Conservation (phyloP, 2,888 invertebrate species). For the Bimastos eiseni region DNA sequence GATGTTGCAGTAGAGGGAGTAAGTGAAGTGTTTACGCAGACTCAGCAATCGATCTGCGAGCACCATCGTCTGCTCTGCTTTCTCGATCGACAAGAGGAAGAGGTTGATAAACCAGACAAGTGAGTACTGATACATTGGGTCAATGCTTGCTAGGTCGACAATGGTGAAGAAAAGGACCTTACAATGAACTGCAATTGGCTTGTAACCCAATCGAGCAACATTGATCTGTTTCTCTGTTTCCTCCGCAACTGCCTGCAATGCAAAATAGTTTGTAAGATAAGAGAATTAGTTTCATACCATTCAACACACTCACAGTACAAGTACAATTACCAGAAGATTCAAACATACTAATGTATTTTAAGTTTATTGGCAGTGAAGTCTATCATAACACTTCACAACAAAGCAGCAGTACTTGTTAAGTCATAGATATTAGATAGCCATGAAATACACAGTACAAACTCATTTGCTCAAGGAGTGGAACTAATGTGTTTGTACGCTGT, state of each 20-base stretch:
- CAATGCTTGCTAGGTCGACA: constrained; percentile 64
- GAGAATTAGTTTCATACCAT: neutral
- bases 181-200: constrained; percentile 63
- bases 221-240: constrained; percentile 64
- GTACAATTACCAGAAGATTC: neutral
- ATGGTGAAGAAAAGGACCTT: constrained; percentile 65
- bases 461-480: neutral
- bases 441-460: neutral
- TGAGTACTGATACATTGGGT: constrained; percentile 66
- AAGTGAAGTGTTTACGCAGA: constrained; percentile 62
- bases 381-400: neutral
- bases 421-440: neutral
- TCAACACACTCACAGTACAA: neutral
- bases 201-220: constrained; percentile 62
- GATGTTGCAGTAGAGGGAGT: constrained; percentile 64
- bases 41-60: constrained; percentile 56
- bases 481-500: neutral
- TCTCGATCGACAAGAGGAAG: constrained; percentile 63
- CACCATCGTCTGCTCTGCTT: constrained; percentile 62
- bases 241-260: constrained; percentile 59
- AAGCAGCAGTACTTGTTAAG: neutral
- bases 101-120: constrained; percentile 65
- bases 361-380: neutral
- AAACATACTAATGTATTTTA: neutral
- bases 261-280: neutral